Conservation (phyloP, 2,888 invertebrate species). For the Pristionchus fissidentatus region DNA sequence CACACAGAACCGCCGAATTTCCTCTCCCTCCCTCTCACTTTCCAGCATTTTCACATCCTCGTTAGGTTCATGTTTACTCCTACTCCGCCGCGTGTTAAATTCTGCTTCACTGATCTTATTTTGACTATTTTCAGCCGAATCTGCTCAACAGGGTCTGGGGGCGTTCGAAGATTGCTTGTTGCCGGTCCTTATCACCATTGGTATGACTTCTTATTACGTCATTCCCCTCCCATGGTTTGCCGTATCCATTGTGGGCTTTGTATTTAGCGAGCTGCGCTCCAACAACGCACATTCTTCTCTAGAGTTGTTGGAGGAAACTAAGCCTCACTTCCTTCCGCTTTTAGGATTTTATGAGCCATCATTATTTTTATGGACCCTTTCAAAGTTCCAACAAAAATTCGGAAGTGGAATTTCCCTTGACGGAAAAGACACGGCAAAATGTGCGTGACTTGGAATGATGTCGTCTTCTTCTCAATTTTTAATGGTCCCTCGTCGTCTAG, state of each 20-base stretch:
- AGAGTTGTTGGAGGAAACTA: too few species aligned
- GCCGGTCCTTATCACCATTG: neutral
- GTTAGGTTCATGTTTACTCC: too few species aligned
- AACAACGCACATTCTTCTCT: too few species aligned
- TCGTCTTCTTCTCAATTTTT: constrained; percentile 19
- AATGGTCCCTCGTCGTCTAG: too few species aligned
- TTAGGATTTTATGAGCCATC: too few species aligned
- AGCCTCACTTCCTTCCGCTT: too few species aligned
- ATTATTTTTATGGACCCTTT: neutral
- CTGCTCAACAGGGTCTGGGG: neutral
- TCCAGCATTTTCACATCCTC: neutral
- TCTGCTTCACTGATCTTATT: neutral
- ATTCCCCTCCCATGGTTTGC: too few species aligned
- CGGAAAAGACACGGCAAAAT: neutral
- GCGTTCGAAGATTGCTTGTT: neutral
- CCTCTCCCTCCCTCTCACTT: neutral
- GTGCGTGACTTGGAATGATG: constrained; percentile 21
- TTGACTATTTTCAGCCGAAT: neutral
- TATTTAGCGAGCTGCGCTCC: too few species aligned
- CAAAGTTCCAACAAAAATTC: neutral
- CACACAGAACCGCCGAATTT: too few species aligned
- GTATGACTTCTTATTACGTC: constrained; percentile 28
- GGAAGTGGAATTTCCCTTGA: neutral
- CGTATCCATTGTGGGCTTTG: too few species aligned
- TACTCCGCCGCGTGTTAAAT: neutral